Evolutionary conservation across 2,797 vertebrate species (phyloP), one percentile per base, ranked within the genome.

Genomic region (Chrosomus eos): DNA sequence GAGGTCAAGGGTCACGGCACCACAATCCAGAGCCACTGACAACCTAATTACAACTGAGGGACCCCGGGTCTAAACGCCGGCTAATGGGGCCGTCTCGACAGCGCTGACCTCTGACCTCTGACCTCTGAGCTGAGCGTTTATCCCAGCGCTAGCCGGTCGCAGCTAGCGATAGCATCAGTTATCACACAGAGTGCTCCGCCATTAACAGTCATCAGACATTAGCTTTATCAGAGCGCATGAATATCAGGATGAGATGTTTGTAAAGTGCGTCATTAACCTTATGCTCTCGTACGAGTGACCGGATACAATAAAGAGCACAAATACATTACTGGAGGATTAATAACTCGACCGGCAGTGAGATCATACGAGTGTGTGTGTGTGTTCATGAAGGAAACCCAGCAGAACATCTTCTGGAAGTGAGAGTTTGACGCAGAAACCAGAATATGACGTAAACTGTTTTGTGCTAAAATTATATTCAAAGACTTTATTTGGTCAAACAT

Each of bases 121-220:
- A 90, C 92, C 90, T 87, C 83, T 85, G 73, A 84, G 76, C 88
- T 86, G 87, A 87, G 67, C 86, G 79, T 89, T 64, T 81, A 87
- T 85, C 83, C 75, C 21, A 60, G 33, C 28, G 45, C 80, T 81
- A 76, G 14, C 51, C 23, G 81, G 36, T 38, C 7, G 6, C 6
- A 72, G 85, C n/a, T 85, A 86, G 79, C 81, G 94, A 95, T 95
- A 95, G 93, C 93, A 94, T 95, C 93, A 92, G 94, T 89, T 94
- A 95, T 95, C 94, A 95, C 93, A 81, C 86, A 90, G 92, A 93
- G 93, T 94, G 93, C 93, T 93, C 87, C 90, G 91, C 94, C 94
- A 95, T 95, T 95, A 95, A 94, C 94, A 95, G 91, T 89, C 93
- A 91, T 83, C 77, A 92, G 92, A 93, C 94, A 95, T 95, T 93